phyloP scores from a whole-genome alignment of 2,888 invertebrate species.

The Polydrusus tereticollis region DNA sequence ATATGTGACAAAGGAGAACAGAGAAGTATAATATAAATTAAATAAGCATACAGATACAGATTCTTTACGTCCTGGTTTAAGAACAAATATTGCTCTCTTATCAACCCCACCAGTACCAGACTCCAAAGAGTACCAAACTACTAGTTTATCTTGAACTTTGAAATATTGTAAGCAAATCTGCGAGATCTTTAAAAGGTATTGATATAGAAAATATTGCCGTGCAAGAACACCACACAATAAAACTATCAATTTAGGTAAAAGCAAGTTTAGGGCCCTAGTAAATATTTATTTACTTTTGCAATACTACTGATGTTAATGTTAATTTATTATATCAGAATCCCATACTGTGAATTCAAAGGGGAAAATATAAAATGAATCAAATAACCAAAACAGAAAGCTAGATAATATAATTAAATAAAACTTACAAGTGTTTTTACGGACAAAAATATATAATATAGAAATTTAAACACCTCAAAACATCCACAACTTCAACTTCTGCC shows the following conservation, averaged over 20 bases:
- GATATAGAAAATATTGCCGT: background rate
- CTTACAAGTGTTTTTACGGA: constrained; percentile 13
- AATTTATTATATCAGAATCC: background rate
- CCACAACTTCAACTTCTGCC: constrained; percentile 67
- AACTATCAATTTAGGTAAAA: background rate
- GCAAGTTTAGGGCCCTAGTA: background rate
- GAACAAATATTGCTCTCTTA: no score
- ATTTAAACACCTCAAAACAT: constrained; percentile 54
- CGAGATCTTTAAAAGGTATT: background rate
- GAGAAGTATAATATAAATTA: no score
- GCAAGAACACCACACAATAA: background rate
- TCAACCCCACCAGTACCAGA: no score
- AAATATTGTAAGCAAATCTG: background rate
- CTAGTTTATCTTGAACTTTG: background rate
- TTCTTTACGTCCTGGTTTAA: no score
- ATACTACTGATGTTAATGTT: background rate
- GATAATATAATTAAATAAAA: constrained; percentile 12
- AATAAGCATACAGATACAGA: no score
- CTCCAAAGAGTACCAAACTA: constrained; percentile 5
- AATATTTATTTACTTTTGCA: background rate
- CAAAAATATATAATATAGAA: background rate
- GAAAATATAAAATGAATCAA: background rate
- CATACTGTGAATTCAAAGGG: background rate
- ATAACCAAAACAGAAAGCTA: background rate
- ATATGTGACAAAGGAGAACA: no score